Percentiles rank a stretch among this genome's conserved stretches.
phyloP scores from a whole-genome alignment of 2,888 invertebrate genomes.

The Caenorhabditis plicata region DNA sequence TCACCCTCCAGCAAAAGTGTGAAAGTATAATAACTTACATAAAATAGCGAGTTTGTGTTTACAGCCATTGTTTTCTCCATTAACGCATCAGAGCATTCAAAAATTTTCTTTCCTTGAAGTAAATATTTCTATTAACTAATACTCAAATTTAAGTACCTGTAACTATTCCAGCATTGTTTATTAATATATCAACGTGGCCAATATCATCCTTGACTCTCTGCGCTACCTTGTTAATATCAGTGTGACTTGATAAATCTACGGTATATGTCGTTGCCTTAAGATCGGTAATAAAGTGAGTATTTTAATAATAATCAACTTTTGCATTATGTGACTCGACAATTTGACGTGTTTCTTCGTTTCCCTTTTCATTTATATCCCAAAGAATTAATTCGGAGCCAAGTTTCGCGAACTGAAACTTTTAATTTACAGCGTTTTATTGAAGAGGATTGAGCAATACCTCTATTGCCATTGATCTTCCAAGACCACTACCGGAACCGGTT shows the following conservation, averaged over 20 bases:
- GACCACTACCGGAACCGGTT: slow-evolving; percentile 86
- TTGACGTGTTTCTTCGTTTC: slow-evolving; percentile 79
- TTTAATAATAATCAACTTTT: no score
- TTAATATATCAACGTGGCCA: slow-evolving; percentile 80
- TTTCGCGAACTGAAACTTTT: slow-evolving; percentile 54
- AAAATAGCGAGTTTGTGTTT: slow-evolving; percentile 85
- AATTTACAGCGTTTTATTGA: background rate
- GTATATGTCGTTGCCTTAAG: slow-evolving; percentile 75
- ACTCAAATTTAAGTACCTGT: slow-evolving; percentile 66
- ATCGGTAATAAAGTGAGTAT: background rate
- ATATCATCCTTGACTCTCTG: slow-evolving; percentile 71
- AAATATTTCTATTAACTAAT: background rate
- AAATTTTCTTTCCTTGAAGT: slow-evolving; percentile 74
- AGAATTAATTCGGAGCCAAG: slow-evolving; percentile 76
- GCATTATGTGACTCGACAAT: no score
- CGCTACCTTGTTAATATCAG: slow-evolving; percentile 75
- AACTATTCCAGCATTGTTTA: slow-evolving; percentile 90
- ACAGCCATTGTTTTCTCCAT: slow-evolving; percentile 86
- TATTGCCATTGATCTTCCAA: slow-evolving; percentile 73
- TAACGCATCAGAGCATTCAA: slow-evolving; percentile 82
- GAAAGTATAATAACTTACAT: slow-evolving; percentile 73
- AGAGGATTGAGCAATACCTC: slow-evolving; percentile 20
- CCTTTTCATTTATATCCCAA: slow-evolving; percentile 85
- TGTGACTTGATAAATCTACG: slow-evolving; percentile 80
- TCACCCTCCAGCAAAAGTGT: background rate